Conservation (phyloP, 2,113 vertebrate genomes). For the Carlito syrichta region DNA sequence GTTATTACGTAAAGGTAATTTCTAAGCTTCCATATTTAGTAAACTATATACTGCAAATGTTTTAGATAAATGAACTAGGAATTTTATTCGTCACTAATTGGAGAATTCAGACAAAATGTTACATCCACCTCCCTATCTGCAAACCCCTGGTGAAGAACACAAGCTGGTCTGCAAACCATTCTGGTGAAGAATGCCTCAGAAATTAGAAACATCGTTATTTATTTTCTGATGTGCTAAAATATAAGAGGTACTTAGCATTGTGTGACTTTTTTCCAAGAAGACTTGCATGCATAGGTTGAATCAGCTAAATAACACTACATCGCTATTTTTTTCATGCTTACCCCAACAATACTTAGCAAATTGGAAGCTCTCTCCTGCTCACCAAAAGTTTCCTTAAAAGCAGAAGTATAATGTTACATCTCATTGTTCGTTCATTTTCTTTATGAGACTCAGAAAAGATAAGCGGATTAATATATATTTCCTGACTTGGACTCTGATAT, state of each 20-base stretch:
- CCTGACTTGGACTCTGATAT: not conserved
- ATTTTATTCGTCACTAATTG: slow-evolving; percentile 20
- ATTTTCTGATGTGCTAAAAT: not conserved
- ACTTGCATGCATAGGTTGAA: not conserved
- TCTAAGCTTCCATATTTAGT: slow-evolving; percentile 29
- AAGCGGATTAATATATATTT: not conserved
- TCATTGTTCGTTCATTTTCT: not conserved
- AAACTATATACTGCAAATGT: not conserved
- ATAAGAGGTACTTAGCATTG: not conserved
- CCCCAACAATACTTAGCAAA: not conserved
- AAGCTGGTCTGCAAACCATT: no score
- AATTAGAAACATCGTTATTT: not conserved
- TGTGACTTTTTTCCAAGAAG: not conserved
- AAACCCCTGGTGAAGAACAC: no score
- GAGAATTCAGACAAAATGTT: not conserved
- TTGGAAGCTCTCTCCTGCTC: not conserved
- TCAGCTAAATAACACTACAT: not conserved
- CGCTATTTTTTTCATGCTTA: not conserved
- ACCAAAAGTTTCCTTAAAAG: slow-evolving; percentile 14
- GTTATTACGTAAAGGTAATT: not conserved
- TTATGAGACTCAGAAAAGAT: not conserved
- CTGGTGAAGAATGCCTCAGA: not conserved
- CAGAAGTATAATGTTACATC: not conserved
- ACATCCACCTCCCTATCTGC: not conserved
- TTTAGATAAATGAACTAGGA: slow-evolving; percentile 13